A percentile compares a stretch with the other conserved stretches of the same genome.
Conservation (phyloP, 2,113 vertebrate genomes). For the Trochalopteron elliotii region DNA sequence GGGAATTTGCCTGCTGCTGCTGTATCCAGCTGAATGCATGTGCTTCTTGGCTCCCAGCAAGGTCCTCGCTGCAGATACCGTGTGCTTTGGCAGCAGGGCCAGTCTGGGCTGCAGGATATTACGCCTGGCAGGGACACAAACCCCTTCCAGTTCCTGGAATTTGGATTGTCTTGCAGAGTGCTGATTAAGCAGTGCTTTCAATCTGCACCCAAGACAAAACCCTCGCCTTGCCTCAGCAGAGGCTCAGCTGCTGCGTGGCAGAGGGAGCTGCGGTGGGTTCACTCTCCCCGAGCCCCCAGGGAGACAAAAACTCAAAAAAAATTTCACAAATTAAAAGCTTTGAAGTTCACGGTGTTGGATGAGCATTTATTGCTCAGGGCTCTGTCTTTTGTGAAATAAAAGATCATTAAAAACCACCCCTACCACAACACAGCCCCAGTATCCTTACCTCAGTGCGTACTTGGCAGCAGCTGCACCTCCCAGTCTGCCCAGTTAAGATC, state of each 20-base stretch:
- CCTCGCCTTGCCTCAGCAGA: not conserved
- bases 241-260: not conserved
- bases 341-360: not conserved
- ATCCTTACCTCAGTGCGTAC: not conserved
- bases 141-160: slow-evolving; percentile 71
- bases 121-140: slow-evolving; percentile 64
- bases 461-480: not conserved
- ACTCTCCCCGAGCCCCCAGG: not conserved
- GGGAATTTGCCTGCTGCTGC: not conserved
- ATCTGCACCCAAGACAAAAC: slow-evolving; percentile 49
- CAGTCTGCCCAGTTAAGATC: not conserved
- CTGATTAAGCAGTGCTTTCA: slow-evolving; percentile 66
- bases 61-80: slow-evolving; percentile 48
- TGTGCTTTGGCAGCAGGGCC: slow-evolving; percentile 76
- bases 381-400: not conserved
- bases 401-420: not conserved
- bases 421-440: not conserved
- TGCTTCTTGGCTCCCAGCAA: slow-evolving; percentile 60
- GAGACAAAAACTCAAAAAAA: not conserved
- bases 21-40: slow-evolving; percentile 28
- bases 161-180: slow-evolving; percentile 61
- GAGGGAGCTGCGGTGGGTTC: not conserved
- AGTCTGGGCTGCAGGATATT: slow-evolving; percentile 73
- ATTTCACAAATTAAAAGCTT: not conserved
- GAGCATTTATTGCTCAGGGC: not conserved